These are phyloP conservation scores for Ectemnius lituratus DNA, from an alignment of 2,888 invertebrate species.

Conservation along the genomic window DNA sequence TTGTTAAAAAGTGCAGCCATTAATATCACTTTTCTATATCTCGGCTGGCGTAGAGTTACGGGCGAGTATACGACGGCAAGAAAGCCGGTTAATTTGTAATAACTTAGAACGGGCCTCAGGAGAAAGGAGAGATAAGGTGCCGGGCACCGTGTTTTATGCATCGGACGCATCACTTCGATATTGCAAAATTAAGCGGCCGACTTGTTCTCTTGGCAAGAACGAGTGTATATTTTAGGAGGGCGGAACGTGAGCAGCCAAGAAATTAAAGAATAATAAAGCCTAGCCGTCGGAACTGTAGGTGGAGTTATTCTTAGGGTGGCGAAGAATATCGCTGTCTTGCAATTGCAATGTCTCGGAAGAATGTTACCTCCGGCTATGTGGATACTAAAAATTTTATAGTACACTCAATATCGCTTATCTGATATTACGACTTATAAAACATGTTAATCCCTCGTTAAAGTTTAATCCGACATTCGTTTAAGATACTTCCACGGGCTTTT, in stretches of 20 bases:
- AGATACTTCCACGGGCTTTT: no score
- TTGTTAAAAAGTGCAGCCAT: slow-evolving; percentile 3
- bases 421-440: background rate
- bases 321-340: background rate
- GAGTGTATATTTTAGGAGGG: slow-evolving; percentile 27
- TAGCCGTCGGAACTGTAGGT: background rate
- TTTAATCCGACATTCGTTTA: background rate
- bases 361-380: background rate
- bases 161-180: slow-evolving; percentile 50
- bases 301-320: background rate
- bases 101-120: slow-evolving; percentile 30
- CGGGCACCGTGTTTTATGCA: slow-evolving; percentile 38
- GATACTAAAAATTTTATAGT: background rate
- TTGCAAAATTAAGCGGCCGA: slow-evolving; percentile 60
- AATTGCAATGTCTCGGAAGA: background rate
- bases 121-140: slow-evolving; percentile 41
- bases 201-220: slow-evolving; percentile 32
- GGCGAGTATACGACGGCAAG: background rate
- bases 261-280: slow-evolving; percentile 27
- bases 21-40: slow-evolving; percentile 8
- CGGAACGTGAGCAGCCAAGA: slow-evolving; percentile 50
- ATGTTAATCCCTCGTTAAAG: slow-evolving; percentile 4
- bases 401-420: background rate
- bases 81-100: slow-evolving; percentile 42
- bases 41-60: background rate